Base-by-base conservation (phyloP, 2,113 vertebrate species). In the Baryphthengus martii region DNA sequence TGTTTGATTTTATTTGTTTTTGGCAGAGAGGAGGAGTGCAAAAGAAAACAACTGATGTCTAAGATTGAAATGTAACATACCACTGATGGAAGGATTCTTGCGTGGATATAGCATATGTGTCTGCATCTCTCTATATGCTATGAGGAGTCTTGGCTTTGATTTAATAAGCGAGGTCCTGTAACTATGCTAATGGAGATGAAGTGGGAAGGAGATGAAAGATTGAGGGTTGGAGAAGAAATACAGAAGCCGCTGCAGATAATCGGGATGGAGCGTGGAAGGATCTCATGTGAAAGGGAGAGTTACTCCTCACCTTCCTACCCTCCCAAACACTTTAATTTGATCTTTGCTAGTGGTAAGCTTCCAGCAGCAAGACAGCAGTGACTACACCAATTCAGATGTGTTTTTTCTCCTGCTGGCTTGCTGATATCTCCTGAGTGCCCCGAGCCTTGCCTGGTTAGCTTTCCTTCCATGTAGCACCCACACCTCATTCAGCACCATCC, bases 1-100 rank as follows among this genome's bases (percentile, higher is more conserved):
- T 80, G 55, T 77, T 78, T 89, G 66, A 63, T 92, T 93, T 89
- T 94, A 40, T 94, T 95, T 82, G 70, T 44, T 95, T 89, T 81
- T 90, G 77, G 28, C 66, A 61, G 70, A 59, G 61, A 52, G 78
- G 68, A 93, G 77, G 68, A 87, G 55, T 84, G 78, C 58, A 85
- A 93, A 84, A 88, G 73, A 45, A 91, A 96, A 79, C 85, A 90
- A 95, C 85, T 47, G 62, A 84, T 90, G 84, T 72, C 59, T 90
- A 17, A 78, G 70, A 81, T 39, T 85, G 67, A 75, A 86, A 59
- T 63, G 90, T 91, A 85, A 62, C 70, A 47, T 56, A 40, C 37
- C 79, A 44, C 61, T 39, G 70, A 76, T 49, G 73, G 59, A 65
- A 96, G 85, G 40, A 82, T 85, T 58, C 70, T 84, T 4, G 4